Evolutionary conservation across 2,797 vertebrate species (phyloP).

Genomic region (Urophycis tenuis): DNA sequence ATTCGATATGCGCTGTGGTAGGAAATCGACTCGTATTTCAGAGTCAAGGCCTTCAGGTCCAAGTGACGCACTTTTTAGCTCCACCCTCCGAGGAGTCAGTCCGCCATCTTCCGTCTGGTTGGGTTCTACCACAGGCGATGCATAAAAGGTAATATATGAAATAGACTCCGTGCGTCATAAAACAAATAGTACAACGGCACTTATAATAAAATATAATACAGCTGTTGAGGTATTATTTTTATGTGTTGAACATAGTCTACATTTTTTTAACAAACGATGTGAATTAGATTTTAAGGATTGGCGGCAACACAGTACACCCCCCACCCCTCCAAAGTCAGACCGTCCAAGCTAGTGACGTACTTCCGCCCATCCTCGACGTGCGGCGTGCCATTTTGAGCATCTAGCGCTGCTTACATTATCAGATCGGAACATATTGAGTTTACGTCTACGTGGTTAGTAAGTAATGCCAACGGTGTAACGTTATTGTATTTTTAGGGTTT

Average conservation of each 20-base stretch:
- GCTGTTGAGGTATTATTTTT: not conserved
- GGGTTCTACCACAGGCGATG: not conserved
- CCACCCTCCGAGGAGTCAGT: not conserved
- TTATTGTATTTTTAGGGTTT: not conserved
- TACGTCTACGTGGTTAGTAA: not conserved
- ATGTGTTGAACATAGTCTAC: not conserved
- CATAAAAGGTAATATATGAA: not conserved
- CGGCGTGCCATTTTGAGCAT: conserved; percentile 1
- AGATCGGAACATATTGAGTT: not conserved
- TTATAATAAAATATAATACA: not conserved
- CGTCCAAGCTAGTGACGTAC: not conserved
- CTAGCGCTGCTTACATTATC: not conserved
- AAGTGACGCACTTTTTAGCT: not conserved
- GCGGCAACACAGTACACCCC: not conserved
- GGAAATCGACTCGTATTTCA: not conserved
- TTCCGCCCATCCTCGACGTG: not conserved
- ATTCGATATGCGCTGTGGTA: not conserved
- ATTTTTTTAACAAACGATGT: not conserved
- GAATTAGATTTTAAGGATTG: too few species aligned
- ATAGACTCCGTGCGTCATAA: not conserved
- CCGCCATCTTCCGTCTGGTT: not conserved
- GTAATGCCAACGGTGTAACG: not conserved
- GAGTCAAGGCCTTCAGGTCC: not conserved
- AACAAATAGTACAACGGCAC: not conserved
- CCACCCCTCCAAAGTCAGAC: not conserved